phyloP scores from a whole-genome alignment of 2,113 vertebrate genomes.

The Nycticryphes semicollaris region DNA sequence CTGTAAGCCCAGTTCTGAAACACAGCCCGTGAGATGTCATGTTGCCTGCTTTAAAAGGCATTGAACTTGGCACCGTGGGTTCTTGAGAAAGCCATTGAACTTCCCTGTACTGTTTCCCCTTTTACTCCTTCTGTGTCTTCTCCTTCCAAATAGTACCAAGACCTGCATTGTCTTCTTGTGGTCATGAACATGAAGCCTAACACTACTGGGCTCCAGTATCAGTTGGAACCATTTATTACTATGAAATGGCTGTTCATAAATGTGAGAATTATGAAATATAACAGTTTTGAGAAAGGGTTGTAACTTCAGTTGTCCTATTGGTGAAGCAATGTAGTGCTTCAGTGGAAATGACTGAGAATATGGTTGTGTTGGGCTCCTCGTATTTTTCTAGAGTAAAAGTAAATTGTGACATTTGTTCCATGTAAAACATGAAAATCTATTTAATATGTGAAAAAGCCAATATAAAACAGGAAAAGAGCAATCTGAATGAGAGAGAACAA shows the following conservation, averaged over 20 bases:
- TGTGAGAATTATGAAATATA: background rate
- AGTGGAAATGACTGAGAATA: background rate
- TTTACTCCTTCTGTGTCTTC: background rate
- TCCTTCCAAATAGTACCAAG: background rate
- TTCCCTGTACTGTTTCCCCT: background rate
- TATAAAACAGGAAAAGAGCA: background rate
- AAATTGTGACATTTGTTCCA: background rate
- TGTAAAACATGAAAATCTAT: background rate
- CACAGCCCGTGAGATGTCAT: background rate
- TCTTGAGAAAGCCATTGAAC: background rate
- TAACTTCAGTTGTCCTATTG: background rate
- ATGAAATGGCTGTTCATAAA: background rate
- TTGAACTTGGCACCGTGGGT: background rate
- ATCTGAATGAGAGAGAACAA: background rate
- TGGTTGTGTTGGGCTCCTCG: background rate
- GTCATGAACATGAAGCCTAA: background rate
- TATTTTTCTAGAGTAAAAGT: background rate
- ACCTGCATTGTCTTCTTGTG: background rate
- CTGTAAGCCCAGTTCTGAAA: slow-evolving; percentile 17
- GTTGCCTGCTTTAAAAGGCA: background rate
- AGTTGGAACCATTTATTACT: background rate
- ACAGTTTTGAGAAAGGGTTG: background rate
- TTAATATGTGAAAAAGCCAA: background rate
- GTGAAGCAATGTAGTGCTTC: background rate
- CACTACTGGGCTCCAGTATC: background rate